Base-by-base conservation (phyloP, 2,888 invertebrate species). In the Thera britannica region DNA sequence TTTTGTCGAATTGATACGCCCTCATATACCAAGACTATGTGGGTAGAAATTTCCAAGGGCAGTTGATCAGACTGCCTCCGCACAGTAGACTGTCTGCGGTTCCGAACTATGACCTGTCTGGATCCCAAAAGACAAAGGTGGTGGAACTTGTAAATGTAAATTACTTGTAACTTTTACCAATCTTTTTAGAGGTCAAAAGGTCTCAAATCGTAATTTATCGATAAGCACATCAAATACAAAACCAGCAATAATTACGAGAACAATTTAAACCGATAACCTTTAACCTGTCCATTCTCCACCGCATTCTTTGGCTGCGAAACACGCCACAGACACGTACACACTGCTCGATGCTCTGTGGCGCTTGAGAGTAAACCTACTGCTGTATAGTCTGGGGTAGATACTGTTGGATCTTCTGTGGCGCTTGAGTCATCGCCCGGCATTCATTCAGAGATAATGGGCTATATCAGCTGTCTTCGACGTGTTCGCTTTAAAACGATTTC, bases 381-480 rank as follows among this genome's bases (percentile, higher is more conserved):
- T 48, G 41, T 12, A 6, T 49, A 54, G 61, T 57, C 68, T 65
- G 54, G 36, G 12, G 8, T 3, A 3, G 12, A 46, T 34, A 52
- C 59, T 46, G 44, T 34, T 44, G n/a, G 35, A 6, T 68, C 41
- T 61, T 48, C 68, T 64, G 65, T 12, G 58, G 51, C 46, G 65
- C 59, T 72, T 81, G 83, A 82, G 75, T 83, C 83, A 79, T 63
- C 58, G 63, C 70, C 59, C 73, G 70, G 79, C 78, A 74, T 79
- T 82, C 85, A 85, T 85, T 85, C 79, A 83, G 68, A 73, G 81
- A 82, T 80, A 80, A 80, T 77, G 77, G 76, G 71, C 61, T 55
- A 60, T 68, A 76, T 82, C 82, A 82, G 83, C 81, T 83, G 83
- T 77, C 75, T 73, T 75, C 62, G 51, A 67, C 70, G 67, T 61